A percentile compares a stretch with the other conserved stretches of the same genome.
phyloP scores from a whole-genome alignment of 2,797 vertebrate genomes.

The Eulemur rubriventer region DNA sequence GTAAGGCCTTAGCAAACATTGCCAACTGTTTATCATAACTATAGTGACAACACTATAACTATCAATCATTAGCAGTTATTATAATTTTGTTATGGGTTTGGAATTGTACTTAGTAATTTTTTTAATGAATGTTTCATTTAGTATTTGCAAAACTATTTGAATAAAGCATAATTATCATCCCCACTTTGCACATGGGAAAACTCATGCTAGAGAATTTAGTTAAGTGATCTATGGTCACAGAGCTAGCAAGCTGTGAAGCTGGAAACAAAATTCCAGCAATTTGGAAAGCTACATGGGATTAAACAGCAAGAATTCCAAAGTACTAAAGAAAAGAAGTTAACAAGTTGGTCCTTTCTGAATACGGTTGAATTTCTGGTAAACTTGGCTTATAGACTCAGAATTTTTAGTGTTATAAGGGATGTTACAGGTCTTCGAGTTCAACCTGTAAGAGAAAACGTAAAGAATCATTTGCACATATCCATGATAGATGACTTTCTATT shows the following conservation, averaged over 20 bases:
- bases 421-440: neutral
- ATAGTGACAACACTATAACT: no score
- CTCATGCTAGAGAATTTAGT: neutral
- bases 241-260: neutral
- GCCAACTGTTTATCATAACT: neutral
- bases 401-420: neutral
- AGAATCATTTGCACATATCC: neutral
- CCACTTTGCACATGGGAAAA: neutral
- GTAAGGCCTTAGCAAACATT: neutral
- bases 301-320: neutral
- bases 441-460: neutral
- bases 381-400: neutral
- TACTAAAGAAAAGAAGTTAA: neutral
- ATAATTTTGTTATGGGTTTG: neutral
- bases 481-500: neutral
- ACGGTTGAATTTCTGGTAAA: neutral
- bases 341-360: neutral
- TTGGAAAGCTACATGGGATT: neutral
- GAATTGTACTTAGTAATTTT: neutral
- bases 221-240: neutral
- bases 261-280: neutral
- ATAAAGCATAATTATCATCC: neutral
- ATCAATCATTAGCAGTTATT: neutral
- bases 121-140: neutral
- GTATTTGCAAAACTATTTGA: neutral